phyloP scores from a whole-genome alignment of 2,888 invertebrate species.

The Cerceris rybyensis region DNA sequence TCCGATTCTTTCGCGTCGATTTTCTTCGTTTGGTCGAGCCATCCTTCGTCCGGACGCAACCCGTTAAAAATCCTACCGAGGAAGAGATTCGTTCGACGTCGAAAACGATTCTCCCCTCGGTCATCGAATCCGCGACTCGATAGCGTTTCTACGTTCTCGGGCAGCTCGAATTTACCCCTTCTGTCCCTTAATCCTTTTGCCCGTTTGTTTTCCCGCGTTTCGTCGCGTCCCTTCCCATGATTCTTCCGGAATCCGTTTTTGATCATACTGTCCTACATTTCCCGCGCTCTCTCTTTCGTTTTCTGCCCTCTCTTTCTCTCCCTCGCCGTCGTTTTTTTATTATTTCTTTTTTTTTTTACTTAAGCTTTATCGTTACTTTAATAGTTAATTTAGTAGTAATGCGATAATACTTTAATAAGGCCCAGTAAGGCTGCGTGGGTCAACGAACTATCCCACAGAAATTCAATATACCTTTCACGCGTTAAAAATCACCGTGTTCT shows the following conservation, averaged over 20 bases:
- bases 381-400: constrained; percentile 78
- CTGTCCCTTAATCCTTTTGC: no score
- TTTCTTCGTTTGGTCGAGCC: not conserved
- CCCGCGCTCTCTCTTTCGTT: not conserved
- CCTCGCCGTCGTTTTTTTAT: constrained; percentile 29
- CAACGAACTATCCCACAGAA: constrained; percentile 77
- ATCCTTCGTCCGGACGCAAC: not conserved
- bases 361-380: constrained; percentile 70
- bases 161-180: no score
- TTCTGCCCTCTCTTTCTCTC: constrained; percentile 1
- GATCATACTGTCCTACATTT: not conserved
- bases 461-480: constrained; percentile 70
- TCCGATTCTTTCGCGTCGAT: constrained; percentile 4
- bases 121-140: no score
- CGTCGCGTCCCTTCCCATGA: no score
- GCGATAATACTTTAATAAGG: constrained; percentile 81
- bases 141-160: no score
- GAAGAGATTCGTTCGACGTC: no score
- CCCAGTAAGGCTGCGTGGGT: constrained; percentile 82
- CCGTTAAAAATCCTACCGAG: no score
- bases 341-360: constrained; percentile 63
- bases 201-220: no score
- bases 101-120: no score
- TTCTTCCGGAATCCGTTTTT: no score
- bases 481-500: constrained; percentile 51